Evolutionary conservation across 2,888 invertebrate genomes (phyloP), one percentile per base, ranked within the genome.

Genomic region (Scelioninae gen. 1): DNA sequence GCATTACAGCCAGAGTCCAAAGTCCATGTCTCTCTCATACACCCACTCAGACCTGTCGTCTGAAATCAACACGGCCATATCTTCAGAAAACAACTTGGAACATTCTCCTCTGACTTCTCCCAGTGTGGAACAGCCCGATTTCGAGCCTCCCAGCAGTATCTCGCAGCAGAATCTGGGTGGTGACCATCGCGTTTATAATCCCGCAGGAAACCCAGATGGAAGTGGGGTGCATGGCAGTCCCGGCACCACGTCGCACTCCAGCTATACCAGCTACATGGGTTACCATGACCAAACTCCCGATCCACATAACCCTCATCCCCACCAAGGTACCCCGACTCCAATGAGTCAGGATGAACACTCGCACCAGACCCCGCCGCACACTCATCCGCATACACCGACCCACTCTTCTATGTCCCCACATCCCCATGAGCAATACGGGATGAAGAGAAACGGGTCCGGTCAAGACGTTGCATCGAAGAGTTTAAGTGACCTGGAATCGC

Each of bases 401-500:
- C 91, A 91, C 65, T 88, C 90, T 16, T 89, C 91, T 40, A 91
- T 92, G 91, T 91, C 92, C n/a, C 91, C 91, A 0, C 92, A 91
- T 84, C 90, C 91, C 0, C 92, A 92, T 85, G 92, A 92, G 60
- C 91, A 92, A 75, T 92, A 92, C 83, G 89, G 87, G 3, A 89
- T 91, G 65, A 92, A 92, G 81, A 89, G 91, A 75, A 90, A 87
- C 65, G 79, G 79, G 8, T 82, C 88, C 13, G 90, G 90, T 47
- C 95, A 96, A 89, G 97, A 97, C 93, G 96, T 97, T 40, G 95
- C 97, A n/a, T 95, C 96, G 32, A 97, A 97, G 92, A 96, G 96
- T 87, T 93, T 97, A 58, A 97, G 97, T 15, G 97, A 97, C 16
- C 93, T 97, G 56, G 97, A 97, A 92, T 97, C 97, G 49, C 94